phyloP scores from a whole-genome alignment of 2,797 vertebrate species.

The Myotis vivesi region DNA sequence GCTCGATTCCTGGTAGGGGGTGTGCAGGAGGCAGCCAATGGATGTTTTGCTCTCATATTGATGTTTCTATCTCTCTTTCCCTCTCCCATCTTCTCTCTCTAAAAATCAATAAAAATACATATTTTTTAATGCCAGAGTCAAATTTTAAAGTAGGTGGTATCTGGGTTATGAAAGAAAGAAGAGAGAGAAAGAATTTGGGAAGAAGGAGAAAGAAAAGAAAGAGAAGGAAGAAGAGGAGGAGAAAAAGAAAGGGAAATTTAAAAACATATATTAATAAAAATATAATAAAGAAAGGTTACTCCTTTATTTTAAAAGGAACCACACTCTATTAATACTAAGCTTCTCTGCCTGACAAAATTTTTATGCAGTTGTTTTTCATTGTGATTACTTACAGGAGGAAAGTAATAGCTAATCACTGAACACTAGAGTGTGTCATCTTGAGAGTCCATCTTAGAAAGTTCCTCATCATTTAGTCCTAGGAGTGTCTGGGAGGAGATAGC shows the following conservation, averaged over 20 bases:
- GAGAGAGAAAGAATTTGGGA: not conserved
- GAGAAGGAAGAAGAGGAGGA: not conserved
- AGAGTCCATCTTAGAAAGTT: not conserved
- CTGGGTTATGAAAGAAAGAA: not conserved
- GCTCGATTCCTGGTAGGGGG: not conserved
- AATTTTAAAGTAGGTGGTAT: not conserved
- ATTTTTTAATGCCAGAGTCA: not conserved
- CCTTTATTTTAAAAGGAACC: not conserved
- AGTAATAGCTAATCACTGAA: not conserved
- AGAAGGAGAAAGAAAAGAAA: not conserved
- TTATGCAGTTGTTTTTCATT: not conserved
- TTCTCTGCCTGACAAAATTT: not conserved
- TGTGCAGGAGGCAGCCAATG: not conserved
- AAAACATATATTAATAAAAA: slow-evolving; percentile 17
- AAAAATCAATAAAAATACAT: not conserved
- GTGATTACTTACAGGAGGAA: not conserved
- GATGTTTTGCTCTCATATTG: not conserved
- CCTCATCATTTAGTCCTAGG: not conserved
- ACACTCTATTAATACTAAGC: not conserved
- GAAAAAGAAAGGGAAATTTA: not conserved
- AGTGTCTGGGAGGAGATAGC: not conserved
- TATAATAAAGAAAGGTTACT: not conserved
- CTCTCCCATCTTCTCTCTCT: not conserved
- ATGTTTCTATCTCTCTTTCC: not conserved
- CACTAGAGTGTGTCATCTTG: not conserved